Evolutionary conservation across 2,888 invertebrate species (phyloP).

Genomic region (Lasioglossum malachurum): DNA sequence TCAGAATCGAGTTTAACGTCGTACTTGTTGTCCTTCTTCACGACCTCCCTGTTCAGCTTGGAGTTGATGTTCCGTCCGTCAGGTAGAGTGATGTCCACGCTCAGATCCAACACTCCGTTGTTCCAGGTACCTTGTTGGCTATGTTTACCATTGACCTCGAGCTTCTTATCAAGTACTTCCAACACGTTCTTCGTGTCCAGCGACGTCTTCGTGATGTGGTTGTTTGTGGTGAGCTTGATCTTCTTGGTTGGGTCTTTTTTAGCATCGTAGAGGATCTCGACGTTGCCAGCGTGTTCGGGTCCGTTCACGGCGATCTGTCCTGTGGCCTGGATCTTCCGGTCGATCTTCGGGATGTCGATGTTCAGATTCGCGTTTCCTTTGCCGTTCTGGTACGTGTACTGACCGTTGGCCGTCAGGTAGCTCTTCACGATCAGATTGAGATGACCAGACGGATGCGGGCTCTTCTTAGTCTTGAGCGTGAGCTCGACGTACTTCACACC

Average conservation of each 20-base stretch:
- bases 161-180: constrained; percentile 85
- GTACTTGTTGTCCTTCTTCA: constrained; percentile 72
- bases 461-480: constrained; percentile 85
- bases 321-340: constrained; percentile 82
- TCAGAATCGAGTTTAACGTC: constrained; percentile 62
- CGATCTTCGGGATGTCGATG: constrained; percentile 87
- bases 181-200: constrained; percentile 88
- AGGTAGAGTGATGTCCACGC: constrained; percentile 86
- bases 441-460: constrained; percentile 85
- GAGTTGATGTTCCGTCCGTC: constrained; percentile 85
- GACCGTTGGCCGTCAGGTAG: constrained; percentile 87
- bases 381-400: constrained; percentile 88
- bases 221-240: constrained; percentile 88
- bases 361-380: constrained; percentile 87
- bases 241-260: constrained; percentile 90
- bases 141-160: constrained; percentile 85
- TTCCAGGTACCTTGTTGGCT: constrained; percentile 83
- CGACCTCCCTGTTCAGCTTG: constrained; percentile 81
- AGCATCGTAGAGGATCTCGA: constrained; percentile 89
- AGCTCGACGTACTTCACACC: constrained; percentile 86
- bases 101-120: constrained; percentile 85
- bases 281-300: constrained; percentile 87
- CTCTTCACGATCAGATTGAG: constrained; percentile 88
- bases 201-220: constrained; percentile 85
- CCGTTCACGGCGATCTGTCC: constrained; percentile 88